Percentiles rank a stretch among this genome's conserved stretches.
Evolutionary conservation across 2,113 vertebrate species (phyloP).

Genomic region (Cyphomyrus plagiostoma): DNA sequence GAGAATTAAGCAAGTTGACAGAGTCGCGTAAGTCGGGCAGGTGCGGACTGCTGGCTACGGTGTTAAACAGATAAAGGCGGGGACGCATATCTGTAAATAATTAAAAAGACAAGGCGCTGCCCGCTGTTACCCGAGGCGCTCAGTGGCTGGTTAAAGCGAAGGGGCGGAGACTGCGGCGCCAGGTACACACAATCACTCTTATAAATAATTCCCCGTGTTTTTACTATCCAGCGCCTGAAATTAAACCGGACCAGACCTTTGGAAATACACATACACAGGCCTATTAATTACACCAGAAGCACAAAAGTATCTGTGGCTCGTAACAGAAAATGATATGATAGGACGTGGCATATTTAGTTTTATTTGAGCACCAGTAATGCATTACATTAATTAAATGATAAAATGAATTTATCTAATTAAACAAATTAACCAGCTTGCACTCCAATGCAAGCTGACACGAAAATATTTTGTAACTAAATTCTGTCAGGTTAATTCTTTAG

Average conservation of each 20-base stretch:
- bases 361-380: conserved; percentile 10
- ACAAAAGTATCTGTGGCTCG: not conserved
- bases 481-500: not conserved
- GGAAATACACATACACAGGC: not conserved
- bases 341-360: not conserved
- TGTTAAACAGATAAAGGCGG: conserved; percentile 43
- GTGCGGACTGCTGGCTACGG: conserved; percentile 41
- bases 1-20: conserved; percentile 20
- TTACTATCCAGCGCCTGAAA: conserved; percentile 23
- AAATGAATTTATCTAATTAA: not conserved
- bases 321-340: not conserved
- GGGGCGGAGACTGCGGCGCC: conserved; percentile 40
- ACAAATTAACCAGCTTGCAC: not conserved
- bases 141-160: conserved; percentile 48
- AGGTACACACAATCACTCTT: conserved; percentile 42
- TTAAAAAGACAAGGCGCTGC: conserved; percentile 56
- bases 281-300: not conserved
- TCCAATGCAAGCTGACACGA: not conserved
- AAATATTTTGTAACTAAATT: not conserved
- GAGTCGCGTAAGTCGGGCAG: conserved; percentile 38
- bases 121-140: conserved; percentile 34
- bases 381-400: conserved; percentile 3
- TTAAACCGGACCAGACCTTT: not conserved
- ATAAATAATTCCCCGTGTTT: conserved; percentile 54
- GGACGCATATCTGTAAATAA: conserved; percentile 56